Conservation (phyloP, 2,888 invertebrate species). For the Trissonchulus sp. region DNA sequence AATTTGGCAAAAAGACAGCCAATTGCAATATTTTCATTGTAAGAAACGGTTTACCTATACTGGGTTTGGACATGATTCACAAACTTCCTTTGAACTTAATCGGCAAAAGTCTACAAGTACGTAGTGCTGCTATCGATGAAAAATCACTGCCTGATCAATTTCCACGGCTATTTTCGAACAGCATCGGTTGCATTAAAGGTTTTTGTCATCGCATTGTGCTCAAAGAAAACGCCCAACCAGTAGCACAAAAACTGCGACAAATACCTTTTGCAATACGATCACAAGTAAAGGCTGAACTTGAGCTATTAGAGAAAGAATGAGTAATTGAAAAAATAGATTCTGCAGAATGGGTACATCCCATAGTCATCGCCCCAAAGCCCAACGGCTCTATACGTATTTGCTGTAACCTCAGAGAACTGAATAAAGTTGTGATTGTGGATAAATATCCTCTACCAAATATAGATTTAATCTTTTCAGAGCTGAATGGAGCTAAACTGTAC, state of each 20-base stretch:
- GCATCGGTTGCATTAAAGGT: background rate
- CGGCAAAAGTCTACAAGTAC: background rate
- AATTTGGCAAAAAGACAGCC: background rate
- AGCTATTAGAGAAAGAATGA: background rate
- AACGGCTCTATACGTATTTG: background rate
- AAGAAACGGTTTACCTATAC: background rate
- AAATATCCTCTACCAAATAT: constrained; percentile 3
- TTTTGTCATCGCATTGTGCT: background rate
- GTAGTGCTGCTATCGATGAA: background rate
- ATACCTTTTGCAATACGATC: background rate
- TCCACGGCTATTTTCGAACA: background rate
- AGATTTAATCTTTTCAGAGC: too few relatives aligned
- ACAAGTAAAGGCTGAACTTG: background rate
- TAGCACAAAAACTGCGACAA: background rate
- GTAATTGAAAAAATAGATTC: background rate
- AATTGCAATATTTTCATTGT: background rate
- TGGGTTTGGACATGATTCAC: background rate
- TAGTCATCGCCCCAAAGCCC: background rate
- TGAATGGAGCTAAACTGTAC: too few relatives aligned
- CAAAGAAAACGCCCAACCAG: background rate
- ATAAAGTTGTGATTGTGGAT: background rate
- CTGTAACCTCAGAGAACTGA: background rate
- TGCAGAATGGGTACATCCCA: background rate
- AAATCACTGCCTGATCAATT: background rate
- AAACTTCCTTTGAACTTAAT: background rate